Conservation (phyloP, 2,113 vertebrate species). For the Anarhynchus alexandrinus region DNA sequence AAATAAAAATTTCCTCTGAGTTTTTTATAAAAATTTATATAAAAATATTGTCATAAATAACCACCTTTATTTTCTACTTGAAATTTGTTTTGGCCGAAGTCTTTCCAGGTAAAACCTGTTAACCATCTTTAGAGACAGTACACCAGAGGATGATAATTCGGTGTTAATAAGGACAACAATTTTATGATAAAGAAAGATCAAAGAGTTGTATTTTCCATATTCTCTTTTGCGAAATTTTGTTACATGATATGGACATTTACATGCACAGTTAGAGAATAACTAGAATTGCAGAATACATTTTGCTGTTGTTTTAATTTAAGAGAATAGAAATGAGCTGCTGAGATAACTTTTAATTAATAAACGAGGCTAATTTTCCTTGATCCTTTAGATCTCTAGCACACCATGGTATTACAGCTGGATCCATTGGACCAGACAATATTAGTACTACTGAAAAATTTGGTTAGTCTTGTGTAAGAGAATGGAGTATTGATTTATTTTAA, state of each 20-base stretch:
- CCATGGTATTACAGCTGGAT: background rate
- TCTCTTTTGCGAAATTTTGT: fast-evolving
- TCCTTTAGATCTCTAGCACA: background rate
- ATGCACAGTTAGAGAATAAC: background rate
- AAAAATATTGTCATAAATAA: background rate
- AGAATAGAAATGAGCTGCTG: background rate
- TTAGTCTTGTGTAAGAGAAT: background rate
- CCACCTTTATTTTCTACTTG: background rate
- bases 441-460: background rate
- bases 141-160: background rate
- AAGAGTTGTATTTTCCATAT: background rate
- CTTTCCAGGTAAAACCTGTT: background rate
- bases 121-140: background rate
- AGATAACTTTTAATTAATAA: background rate
- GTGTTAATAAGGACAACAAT: background rate
- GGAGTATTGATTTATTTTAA: background rate
- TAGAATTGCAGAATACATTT: background rate
- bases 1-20: background rate
- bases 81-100: background rate
- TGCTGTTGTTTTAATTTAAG: background rate
- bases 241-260: background rate
- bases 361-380: background rate
- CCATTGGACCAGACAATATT: background rate
- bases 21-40: background rate
- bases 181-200: background rate